Evolutionary conservation across 64 coral and sea anemone species (phyloP).

Genomic region (Pocillopora verrucosa): DNA sequence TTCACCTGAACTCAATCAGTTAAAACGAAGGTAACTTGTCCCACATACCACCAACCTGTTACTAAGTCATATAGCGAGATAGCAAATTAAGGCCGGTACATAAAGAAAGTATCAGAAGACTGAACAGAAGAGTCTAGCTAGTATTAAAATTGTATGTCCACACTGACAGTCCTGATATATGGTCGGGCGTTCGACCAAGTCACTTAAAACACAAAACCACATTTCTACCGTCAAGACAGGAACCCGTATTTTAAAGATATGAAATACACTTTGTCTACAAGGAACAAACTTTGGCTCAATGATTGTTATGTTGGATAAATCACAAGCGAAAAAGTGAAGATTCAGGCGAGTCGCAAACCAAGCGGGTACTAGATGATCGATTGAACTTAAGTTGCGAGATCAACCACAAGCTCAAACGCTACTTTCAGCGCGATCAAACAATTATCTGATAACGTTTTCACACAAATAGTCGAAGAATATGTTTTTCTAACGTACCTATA

Average conservation of each 20-base stretch:
- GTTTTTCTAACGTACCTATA: conserved; percentile 4
- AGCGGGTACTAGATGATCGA: neutral
- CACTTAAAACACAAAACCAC: no score
- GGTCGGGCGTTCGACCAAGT: no score
- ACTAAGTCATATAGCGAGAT: no score
- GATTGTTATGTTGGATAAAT: neutral
- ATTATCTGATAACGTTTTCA: neutral
- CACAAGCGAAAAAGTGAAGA: neutral
- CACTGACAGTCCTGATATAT: no score
- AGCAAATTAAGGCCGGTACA: no score
- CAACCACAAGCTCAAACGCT: conserved; percentile 9
- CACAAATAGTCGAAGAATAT: neutral
- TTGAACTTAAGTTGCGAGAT: neutral
- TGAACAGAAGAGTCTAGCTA: no score
- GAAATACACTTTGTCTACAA: neutral
- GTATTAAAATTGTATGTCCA: no score
- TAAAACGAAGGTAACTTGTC: no score
- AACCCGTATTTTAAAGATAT: neutral
- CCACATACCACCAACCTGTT: no score
- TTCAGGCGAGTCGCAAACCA: neutral
- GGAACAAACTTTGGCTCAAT: neutral
- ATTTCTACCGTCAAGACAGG: no score
- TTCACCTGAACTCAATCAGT: neutral
- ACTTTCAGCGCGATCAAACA: neutral
- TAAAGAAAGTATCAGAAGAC: no score